Base-by-base conservation (phyloP, 1,140 invertebrate species). In the Drosophila ficusphila region DNA sequence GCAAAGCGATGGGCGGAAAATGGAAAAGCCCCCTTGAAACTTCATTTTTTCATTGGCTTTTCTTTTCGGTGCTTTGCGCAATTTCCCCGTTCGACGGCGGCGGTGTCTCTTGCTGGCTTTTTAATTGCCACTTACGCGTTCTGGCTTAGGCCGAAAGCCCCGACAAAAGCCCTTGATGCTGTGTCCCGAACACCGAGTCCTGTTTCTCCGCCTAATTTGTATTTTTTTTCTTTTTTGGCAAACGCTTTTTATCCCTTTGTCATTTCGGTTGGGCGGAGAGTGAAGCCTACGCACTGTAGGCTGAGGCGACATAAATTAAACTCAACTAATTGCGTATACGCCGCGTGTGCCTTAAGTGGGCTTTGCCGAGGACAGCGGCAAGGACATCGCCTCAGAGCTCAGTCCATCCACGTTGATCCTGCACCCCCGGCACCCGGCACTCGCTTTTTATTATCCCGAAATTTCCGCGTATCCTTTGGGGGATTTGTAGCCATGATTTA, bases 261-360 rank as follows among this genome's bases (percentile, higher is more conserved):
- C 82, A 74, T 83, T 83, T 83, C 29, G 31, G 53, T 64, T 31
- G 19, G 44, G 36, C 11, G 49, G 7, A 8, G 23, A 18, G 11
- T 1, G 9, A 9, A 0, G 21, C 14, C 34, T n/a, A n/a, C n/a
- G n/a, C n/a, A n/a, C n/a, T n/a, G n/a, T n/a, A n/a, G n/a, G n/a
- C n/a, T n/a, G n/a, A n/a, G 36, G 31, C 36, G 34, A 51, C 73
- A 61, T 76, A 64, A 85, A 75, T 72, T 54, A 56, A 60, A 58
- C 61, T 88, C 73, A 81, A 76, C 82, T 86, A 86, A 86, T 86
- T 88, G 79, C 81, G 81, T 85, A 86, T 86, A 86, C 82, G 82
- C 72, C 31, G 76, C 82, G 72, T 88, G 62, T 23, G 81, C 72
- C 82, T 81, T 57, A 85, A 86, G 76, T 85, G 72, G 72, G 76